Evolutionary conservation across 2,888 invertebrate genomes (phyloP), one percentile per base, ranked within the genome.

Genomic region (Lacanobia oleracea): DNA sequence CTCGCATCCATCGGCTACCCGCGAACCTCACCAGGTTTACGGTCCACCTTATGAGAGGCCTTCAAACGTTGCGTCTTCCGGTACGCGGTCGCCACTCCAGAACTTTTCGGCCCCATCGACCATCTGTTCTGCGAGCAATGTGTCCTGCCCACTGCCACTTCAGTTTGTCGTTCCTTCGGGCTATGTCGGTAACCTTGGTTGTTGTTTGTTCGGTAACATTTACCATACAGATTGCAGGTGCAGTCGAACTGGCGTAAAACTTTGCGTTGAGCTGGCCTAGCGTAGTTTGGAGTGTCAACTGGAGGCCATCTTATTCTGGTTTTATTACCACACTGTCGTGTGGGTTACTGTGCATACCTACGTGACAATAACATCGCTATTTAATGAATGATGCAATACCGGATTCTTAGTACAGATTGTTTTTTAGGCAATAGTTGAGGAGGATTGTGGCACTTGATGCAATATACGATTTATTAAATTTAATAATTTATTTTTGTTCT

Each of bases 321-420:
- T 27, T 27, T 27, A 6, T 16, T 54, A 27, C 23, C 16, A 53
- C 12, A 6, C 27, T 27, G 1, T 16, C 21, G 12, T 53, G 12
- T 3, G 12, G 21, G 6, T 0, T 14, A 23, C 54, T 56, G n/a
- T 33, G 18, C n/a, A 10, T 54, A 27, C 12, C 23, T 50, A 76
- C 76, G 76, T 76, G 76, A 79, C 64, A 53, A 16, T 51, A 50
- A 45, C n/a, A 61, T 53, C 45, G 14, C 23, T 21, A 21, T 67
- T 54, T 9, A 56, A 18, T 80, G 21, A 45, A 16, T 80, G 5
- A 37, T 23, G 27, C 21, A 53, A 75, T 60, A 80, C 21, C 2
- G 43, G 9, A 60, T 77, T 77, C 81, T 67, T 9, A 27, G 60
- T 60, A 77, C 12, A 63, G 80, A 77, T 80, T 77, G 54, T 60